A percentile compares a stretch with the other conserved stretches of the same genome.
phyloP scores from a whole-genome alignment of 2,113 vertebrate species.

The Cyprinus carpio region DNA sequence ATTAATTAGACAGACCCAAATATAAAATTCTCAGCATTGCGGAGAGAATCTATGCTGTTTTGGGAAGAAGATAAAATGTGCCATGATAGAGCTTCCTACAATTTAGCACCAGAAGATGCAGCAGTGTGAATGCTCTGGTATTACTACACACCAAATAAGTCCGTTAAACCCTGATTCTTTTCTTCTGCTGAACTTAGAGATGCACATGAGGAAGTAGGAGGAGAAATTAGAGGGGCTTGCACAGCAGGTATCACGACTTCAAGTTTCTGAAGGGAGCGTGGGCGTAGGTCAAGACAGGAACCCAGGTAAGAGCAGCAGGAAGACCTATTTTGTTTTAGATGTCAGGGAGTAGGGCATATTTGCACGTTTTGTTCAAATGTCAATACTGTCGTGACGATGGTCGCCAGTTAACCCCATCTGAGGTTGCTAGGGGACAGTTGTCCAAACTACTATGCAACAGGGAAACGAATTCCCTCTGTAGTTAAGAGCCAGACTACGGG shows the following conservation, averaged over 20 bases:
- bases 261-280: neutral
- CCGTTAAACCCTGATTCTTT: neutral
- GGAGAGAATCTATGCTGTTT: neutral
- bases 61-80: neutral
- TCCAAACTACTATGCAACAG: neutral
- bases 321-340: conserved; percentile 24
- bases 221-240: neutral
- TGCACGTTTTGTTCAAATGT: too few relatives aligned
- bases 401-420: too few relatives aligned
- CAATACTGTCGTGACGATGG: too few relatives aligned
- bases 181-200: neutral
- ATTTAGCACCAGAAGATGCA: neutral
- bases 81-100: neutral
- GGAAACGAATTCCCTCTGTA: neutral
- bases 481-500: neutral
- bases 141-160: too few relatives aligned
- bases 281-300: neutral
- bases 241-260: neutral
- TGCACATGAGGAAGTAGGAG: neutral
- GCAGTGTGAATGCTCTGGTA: neutral
- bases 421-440: too few relatives aligned
- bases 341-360: neutral
- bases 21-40: neutral
- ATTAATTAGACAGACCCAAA: neutral
- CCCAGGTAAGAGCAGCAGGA: neutral